Evolutionary conservation across 1,140 invertebrate species (phyloP), one percentile per base, ranked within the genome.

Genomic region (Rhyzopertha dominica): DNA sequence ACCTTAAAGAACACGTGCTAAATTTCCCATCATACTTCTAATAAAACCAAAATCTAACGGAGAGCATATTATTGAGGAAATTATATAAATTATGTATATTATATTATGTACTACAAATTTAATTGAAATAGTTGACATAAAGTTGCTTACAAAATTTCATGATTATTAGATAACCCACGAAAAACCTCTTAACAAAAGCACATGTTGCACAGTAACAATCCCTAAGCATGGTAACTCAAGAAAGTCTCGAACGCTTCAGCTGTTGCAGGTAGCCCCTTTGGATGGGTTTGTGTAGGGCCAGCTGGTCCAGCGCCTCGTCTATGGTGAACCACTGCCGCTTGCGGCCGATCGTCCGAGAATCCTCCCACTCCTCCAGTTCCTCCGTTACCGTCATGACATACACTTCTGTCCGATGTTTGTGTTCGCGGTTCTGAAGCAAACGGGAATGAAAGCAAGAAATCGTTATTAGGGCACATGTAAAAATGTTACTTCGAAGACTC

Each of bases 351-450:
- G 80, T 79, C 56, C 83, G 79, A 14, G 89, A 90, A 68, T 96
- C 92, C 70, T 95, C 90, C 91, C 91, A 95, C 65, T 95, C 91
- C 17, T 89, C 83, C 54, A 94, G 69, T 68, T 93, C 88, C 69
- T 95, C 83, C 4, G 87, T 90, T 13, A 95, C 90, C 53, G 81
- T 79, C 80, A 95, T 84, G 44, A 95, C 88, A 74, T 89, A 95
- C 34, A 96, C 90, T 66, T 90, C 84, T 16, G 92, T 96, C 54
- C 91, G 78, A 72, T 94, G 89, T 71, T 89, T 90, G 57, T 93
- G 84, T 66, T 95, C 90, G 36, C 79, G 76, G 67, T 93, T 95
- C 91, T 92, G 71, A 10, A 68, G 68, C 56, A 53, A 29, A 41
- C 18, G 2, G n/a, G n/a, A n/a, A n/a, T n/a, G n/a, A n/a, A n/a